Conservation (phyloP, 1,140 invertebrate species). For the Drosophila takahashii region DNA sequence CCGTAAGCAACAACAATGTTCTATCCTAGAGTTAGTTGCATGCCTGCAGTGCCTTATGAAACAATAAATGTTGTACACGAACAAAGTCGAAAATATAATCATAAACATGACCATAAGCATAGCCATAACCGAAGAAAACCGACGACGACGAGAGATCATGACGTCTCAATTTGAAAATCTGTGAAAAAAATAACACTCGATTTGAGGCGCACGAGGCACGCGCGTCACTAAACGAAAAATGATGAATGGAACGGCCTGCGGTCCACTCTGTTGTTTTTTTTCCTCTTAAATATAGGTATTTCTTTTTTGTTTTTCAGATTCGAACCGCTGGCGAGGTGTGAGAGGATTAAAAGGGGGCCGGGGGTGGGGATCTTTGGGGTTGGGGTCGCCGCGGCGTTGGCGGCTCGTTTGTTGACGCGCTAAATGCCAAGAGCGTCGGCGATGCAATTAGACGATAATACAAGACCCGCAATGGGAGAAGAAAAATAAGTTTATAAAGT, state of each 20-base stretch:
- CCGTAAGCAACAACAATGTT: conserved; percentile 40
- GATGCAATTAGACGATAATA: conserved; percentile 81
- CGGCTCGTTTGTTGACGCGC: conserved; percentile 80
- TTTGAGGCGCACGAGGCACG: conserved; percentile 77
- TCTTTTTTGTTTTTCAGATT: conserved; percentile 13
- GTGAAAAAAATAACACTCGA: conserved; percentile 64
- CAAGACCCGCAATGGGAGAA: conserved; percentile 33
- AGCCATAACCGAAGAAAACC: conserved; percentile 23
- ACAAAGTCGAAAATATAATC: conserved; percentile 23
- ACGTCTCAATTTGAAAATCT: conserved; percentile 78
- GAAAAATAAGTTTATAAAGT: conserved; percentile 52
- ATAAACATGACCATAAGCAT: conserved; percentile 5
- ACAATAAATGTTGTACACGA: conserved; percentile 73
- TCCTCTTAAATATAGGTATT: conserved; percentile 15
- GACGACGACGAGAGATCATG: conserved; percentile 57
- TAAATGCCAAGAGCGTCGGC: conserved; percentile 76
- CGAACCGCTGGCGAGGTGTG: conserved; percentile 28
- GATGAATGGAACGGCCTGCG: conserved; percentile 73
- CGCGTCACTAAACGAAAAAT: conserved; percentile 79
- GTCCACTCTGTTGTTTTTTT: conserved; percentile 44
- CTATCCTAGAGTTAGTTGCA: conserved; percentile 39
- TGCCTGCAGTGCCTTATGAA: conserved; percentile 68
- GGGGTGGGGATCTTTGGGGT: conserved; percentile 3
- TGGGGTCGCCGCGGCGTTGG: conserved; percentile 56
- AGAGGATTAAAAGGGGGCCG: conserved; percentile 27